Conservation (phyloP, 2,888 invertebrate species). For the Melitaea athalia region DNA sequence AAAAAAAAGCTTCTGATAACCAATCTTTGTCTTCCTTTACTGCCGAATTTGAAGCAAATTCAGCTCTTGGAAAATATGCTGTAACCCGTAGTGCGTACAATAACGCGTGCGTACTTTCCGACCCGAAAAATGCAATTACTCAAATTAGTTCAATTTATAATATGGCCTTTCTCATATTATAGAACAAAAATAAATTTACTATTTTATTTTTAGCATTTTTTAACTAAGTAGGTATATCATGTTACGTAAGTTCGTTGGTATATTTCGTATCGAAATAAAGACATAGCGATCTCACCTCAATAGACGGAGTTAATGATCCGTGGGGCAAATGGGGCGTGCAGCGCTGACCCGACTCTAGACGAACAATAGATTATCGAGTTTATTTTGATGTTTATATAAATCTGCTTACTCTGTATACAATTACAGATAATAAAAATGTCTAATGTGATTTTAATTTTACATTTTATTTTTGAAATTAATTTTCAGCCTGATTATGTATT, state of each 20-base stretch:
- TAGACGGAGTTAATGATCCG: slow-evolving; percentile 50
- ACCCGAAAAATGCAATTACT: no score
- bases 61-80: no score
- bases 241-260: background rate
- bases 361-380: slow-evolving; percentile 20
- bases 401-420: background rate
- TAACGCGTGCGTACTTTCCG: no score
- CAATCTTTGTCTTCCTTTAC: no score
- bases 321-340: slow-evolving; percentile 44
- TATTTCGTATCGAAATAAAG: slow-evolving; percentile 10
- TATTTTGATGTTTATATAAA: slow-evolving; percentile 3
- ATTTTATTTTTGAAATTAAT: background rate
- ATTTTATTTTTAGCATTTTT: no score
- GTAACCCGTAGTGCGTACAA: no score
- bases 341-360: slow-evolving; percentile 30
- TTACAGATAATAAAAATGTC: background rate
- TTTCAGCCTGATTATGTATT: background rate
- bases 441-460: background rate
- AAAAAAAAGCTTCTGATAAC: no score
- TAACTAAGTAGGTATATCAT: background rate
- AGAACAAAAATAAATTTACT: no score
- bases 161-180: no score
- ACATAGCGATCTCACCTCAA: slow-evolving; percentile 43
- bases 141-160: no score
- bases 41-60: no score